phyloP scores from a whole-genome alignment of 2,113 vertebrate species.

The Gadus chalcogrammus region DNA sequence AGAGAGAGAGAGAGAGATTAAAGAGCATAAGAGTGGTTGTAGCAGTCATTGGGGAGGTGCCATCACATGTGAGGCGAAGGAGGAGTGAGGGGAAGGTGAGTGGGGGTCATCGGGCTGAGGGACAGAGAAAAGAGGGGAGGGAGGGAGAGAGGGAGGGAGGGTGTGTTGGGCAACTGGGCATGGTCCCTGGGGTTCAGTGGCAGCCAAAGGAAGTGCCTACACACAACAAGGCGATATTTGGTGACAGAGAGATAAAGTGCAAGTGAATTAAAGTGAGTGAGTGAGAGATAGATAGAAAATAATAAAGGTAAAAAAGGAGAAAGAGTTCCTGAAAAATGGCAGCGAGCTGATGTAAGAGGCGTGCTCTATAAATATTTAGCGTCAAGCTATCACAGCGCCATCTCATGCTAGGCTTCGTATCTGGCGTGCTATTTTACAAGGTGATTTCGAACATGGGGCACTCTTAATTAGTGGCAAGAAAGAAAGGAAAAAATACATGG shows the following conservation, averaged over 20 bases:
- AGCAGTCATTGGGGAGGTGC: constrained; percentile 48
- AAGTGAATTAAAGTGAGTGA: neutral
- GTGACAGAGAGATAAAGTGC: neutral
- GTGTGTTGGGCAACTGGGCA: neutral
- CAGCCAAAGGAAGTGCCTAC: too few species aligned
- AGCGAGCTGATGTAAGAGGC: constrained; percentile 68
- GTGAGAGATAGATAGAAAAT: neutral
- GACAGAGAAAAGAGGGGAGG: constrained; percentile 6
- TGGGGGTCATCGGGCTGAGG: constrained; percentile 17
- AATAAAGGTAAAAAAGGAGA: neutral
- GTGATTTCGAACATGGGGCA: too few species aligned
- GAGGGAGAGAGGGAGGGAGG: neutral
- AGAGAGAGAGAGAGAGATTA: too few species aligned
- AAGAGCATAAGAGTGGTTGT: constrained; percentile 22
- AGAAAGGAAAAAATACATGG: too few species aligned
- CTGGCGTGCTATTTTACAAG: too few species aligned
- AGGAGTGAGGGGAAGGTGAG: constrained; percentile 16
- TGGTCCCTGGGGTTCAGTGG: too few species aligned
- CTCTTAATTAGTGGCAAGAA: too few species aligned
- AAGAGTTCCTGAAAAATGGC: neutral
- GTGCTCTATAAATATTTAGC: constrained; percentile 53
- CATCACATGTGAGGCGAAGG: constrained; percentile 50
- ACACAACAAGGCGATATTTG: constrained; percentile 1
- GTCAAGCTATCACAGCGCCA: constrained; percentile 62
- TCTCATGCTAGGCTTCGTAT: too few species aligned